Base-by-base conservation (phyloP, 2,888 invertebrate species). In the Chorisops tibialis region DNA sequence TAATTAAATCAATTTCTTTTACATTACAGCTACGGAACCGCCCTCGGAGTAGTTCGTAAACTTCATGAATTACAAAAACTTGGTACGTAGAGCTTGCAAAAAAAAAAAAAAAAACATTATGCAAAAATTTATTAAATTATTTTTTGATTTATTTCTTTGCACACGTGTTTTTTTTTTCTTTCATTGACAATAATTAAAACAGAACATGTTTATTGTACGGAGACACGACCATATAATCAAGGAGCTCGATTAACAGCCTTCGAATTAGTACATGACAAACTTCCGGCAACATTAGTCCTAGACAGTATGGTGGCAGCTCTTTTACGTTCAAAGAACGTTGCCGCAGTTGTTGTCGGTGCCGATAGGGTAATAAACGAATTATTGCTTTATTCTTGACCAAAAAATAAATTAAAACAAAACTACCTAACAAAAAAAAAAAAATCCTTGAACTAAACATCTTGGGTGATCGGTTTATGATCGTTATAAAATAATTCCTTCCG, bases 161-260 rank as follows among this genome's bases (percentile, higher is more conserved):
- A 3, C 41, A 16, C 19, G 18, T 38, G 38, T 51, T 51, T 51
- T n/a, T 50, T 56, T 5, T 18, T 63, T 48, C 30, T 61, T 52
- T 68, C 69, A 5, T 19, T 39, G 37, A 16, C 9, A 35, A 50
- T 16, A 30, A 30, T 35, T 24, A 7, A 79, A 78, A 45, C 83
- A 87, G 91, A 92, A 69, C 91, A 90, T 72, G 94, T 91, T 2
- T 98, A 91, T 79, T 97, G 93, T 75, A 96, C 97, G 3, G 99
- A 99, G 80, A 99, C 99, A 0, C 84, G 99, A 66, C 99, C 99
- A 0, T 99, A 98, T 78, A 96, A 96, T 77, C 99, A 99, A 79
- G 96, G 96, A 2, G 90, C 96, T 0, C 84, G 99, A 64, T 81
- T 99, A 45, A 99, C 98, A 0, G 96, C 98, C 0, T 97, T 91